Percentiles rank a stretch among this genome's conserved stretches.
These are phyloP conservation scores for Trichonephila inaurata DNA, from an alignment of 1,140 invertebrate species.

Conservation along the genomic window DNA sequence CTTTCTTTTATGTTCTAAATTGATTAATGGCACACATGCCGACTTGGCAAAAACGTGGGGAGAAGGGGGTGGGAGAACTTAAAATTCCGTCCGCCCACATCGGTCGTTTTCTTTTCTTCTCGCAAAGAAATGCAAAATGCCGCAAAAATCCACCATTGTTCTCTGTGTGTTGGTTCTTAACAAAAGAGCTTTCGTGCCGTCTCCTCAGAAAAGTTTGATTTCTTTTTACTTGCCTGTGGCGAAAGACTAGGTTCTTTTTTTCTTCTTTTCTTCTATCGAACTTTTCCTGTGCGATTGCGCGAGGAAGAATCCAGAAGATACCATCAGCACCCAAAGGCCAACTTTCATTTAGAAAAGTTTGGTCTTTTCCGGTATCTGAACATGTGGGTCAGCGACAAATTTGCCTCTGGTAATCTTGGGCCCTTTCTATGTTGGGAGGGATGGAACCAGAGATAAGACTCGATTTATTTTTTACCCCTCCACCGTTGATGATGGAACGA, in stretches of 20 bases:
- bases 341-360: not conserved
- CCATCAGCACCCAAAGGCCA: slow-evolving; percentile 10
- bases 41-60: not conserved
- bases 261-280: not conserved
- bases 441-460: not conserved
- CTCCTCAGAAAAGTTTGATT: not conserved
- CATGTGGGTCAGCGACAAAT: not conserved
- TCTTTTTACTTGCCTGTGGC: too few species aligned
- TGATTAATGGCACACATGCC: not conserved
- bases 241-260: not conserved
- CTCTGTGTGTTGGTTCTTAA: not conserved
- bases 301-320: not conserved
- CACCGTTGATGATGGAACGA: not conserved
- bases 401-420: not conserved
- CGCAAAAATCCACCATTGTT: not conserved
- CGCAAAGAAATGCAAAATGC: not conserved
- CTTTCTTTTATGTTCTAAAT: not conserved
- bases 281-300: not conserved
- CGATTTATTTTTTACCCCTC: not conserved
- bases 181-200: not conserved
- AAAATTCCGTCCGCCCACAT: slow-evolving; percentile 8
- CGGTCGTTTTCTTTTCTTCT: not conserved
- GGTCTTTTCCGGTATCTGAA: not conserved
- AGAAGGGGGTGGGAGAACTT: not conserved
- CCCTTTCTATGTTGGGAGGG: not conserved